These are phyloP conservation scores for Ctenopoma kingsleyae DNA, from an alignment of 2,797 vertebrate species.

Conservation along the genomic window DNA sequence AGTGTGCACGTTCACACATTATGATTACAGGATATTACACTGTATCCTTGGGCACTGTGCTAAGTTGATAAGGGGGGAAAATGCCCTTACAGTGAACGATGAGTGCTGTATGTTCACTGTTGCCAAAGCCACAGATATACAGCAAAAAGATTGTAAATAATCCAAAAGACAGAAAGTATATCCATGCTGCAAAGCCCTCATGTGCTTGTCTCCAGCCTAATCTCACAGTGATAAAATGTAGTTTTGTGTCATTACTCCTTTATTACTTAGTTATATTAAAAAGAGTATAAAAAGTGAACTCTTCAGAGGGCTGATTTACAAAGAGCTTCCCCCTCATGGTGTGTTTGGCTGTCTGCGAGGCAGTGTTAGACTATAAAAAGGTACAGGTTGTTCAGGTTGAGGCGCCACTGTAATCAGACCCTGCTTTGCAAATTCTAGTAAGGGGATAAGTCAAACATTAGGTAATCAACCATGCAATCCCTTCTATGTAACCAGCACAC, in stretches of 20 bases:
- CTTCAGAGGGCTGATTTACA: slow-evolving; percentile 23
- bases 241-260: not conserved
- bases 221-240: not conserved
- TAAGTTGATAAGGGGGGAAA: slow-evolving; percentile 15
- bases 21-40: slow-evolving; percentile 30
- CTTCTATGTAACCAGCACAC: slow-evolving; percentile 22
- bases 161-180: slow-evolving; percentile 1
- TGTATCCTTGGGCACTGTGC: slow-evolving; percentile 16
- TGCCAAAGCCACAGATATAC: not conserved
- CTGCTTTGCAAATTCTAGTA: slow-evolving; percentile 54
- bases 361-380: slow-evolving; percentile 53
- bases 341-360: slow-evolving; percentile 14
- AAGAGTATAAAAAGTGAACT: not conserved
- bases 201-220: not conserved
- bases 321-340: not conserved
- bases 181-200: not conserved
- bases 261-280: not conserved
- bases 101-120: not conserved
- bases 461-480: slow-evolving; percentile 64
- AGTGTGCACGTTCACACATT: slow-evolving; percentile 32
- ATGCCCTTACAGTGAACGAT: slow-evolving; percentile 11
- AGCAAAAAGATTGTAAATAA: not conserved
- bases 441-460: slow-evolving; percentile 70
- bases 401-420: slow-evolving; percentile 77
- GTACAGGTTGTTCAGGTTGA: slow-evolving; percentile 70